A percentile compares a stretch with the other conserved stretches of the same genome.
phyloP scores from a whole-genome alignment of 2,113 vertebrate genomes.

The Chamaea fasciata region DNA sequence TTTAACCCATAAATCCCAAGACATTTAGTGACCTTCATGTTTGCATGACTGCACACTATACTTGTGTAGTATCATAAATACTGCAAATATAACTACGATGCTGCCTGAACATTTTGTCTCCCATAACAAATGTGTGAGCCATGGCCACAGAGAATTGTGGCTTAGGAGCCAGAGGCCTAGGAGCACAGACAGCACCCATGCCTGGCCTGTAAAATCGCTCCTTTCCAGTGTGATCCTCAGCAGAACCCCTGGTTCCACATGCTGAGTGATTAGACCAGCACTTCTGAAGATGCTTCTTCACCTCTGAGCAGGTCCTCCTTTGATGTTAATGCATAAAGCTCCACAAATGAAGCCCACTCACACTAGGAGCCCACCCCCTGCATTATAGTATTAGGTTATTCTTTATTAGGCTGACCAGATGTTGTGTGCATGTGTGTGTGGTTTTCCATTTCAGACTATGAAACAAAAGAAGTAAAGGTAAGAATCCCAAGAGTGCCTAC shows the following conservation, averaged over 20 bases:
- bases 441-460: neutral
- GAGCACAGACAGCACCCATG: neutral
- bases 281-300: neutral
- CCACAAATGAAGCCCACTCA: neutral
- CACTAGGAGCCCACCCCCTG: neutral
- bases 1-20: neutral
- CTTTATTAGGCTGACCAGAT: neutral
- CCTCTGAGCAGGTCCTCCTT: neutral
- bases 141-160: fast-evolving
- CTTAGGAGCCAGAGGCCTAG: neutral
- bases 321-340: neutral
- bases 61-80: neutral
- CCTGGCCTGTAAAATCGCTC: neutral
- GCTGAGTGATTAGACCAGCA: fast-evolving
- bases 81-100: neutral
- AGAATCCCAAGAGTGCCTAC: neutral
- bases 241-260: neutral
- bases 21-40: neutral
- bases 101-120: neutral
- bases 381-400: neutral
- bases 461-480: neutral
- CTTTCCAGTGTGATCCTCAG: neutral
- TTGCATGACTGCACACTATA: neutral
- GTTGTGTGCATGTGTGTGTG: neutral
- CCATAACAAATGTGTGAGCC: neutral